These are phyloP conservation scores for Cuculus canorus DNA, from an alignment of 2,797 vertebrate species.

Conservation along the genomic window DNA sequence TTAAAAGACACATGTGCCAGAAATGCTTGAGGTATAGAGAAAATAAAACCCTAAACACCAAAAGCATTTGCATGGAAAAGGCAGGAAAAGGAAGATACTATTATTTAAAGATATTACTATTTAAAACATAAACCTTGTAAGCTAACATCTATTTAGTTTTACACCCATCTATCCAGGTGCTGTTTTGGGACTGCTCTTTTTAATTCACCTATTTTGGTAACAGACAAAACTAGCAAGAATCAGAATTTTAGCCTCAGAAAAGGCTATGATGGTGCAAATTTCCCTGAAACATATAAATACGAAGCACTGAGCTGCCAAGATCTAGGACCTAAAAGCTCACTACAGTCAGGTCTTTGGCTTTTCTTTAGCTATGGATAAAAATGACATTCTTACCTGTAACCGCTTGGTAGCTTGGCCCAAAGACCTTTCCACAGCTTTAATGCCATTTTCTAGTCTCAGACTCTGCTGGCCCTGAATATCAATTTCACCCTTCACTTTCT, in stretches of 20 bases:
- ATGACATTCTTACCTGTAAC: conserved; percentile 83
- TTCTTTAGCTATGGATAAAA: neutral
- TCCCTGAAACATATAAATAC: neutral
- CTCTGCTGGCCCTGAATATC: conserved; percentile 92
- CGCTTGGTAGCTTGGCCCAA: conserved; percentile 90
- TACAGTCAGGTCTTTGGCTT: neutral
- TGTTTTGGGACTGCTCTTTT: neutral
- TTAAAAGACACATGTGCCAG: neutral
- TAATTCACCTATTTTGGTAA: neutral
- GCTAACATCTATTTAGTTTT: neutral
- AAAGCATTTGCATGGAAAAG: no score
- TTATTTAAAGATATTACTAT: neutral
- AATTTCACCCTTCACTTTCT: conserved; percentile 88
- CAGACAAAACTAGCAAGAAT: neutral
- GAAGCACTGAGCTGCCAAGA: neutral
- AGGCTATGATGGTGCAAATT: neutral
- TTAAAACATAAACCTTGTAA: neutral
- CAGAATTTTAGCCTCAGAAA: neutral
- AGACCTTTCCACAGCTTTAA: conserved; percentile 92
- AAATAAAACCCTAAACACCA: neutral
- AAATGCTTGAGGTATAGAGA: neutral
- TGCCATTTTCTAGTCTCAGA: conserved; percentile 91
- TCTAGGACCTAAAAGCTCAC: neutral
- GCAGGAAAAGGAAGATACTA: neutral
- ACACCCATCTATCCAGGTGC: neutral